Base-by-base conservation (phyloP, 2,113 vertebrate species). In the Campylomormyrus numenius region DNA sequence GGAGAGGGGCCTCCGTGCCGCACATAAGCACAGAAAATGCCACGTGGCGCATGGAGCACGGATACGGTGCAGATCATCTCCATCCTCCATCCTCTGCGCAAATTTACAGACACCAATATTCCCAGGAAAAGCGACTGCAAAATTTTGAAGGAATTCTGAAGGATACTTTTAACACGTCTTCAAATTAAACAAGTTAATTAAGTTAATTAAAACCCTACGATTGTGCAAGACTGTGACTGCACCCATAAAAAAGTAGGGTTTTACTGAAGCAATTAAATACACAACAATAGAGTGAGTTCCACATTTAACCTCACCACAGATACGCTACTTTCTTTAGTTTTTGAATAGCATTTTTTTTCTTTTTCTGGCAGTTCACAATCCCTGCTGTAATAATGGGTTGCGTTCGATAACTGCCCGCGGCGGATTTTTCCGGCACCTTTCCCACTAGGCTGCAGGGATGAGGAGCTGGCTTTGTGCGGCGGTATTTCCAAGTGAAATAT, bases 391-490 rank as follows among this genome's bases (percentile, higher is more conserved):
- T 86, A 50, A 49, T 86, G 45, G 42, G 84, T 13, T 80, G 35
- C 35, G 31, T 80, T 86, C 45, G 10, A 27, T 50, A 86, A 56
- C 48, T 87, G 46, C 50, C 85, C 50, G 46, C 11, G 50, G 85
- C 49, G 49, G 85, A 31, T 87, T 53, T 87, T 87, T 52, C 27
- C 48, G n/a, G n/a, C 8, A 35, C 17, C 27, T 53, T 77, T 88
- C 66, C 85, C 8, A 13, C 89, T 56, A 39, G 62, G n/a, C 46
- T 77, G 46, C 27, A 7, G 66, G 86, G 62, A 90, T 77, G 8
- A 31, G 77, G 85, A 53, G 35, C 5, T 46, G n/a, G 89, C 56
- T 87, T 90, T 90, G 85, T 80, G 27, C 45, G n/a, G 85, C 27
- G 7, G 48, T 88, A 53, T 70, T 27, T 52, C 46, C 48, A 21